Conservation (phyloP, 2,888 invertebrate species). For the Ametastegia equiseti region DNA sequence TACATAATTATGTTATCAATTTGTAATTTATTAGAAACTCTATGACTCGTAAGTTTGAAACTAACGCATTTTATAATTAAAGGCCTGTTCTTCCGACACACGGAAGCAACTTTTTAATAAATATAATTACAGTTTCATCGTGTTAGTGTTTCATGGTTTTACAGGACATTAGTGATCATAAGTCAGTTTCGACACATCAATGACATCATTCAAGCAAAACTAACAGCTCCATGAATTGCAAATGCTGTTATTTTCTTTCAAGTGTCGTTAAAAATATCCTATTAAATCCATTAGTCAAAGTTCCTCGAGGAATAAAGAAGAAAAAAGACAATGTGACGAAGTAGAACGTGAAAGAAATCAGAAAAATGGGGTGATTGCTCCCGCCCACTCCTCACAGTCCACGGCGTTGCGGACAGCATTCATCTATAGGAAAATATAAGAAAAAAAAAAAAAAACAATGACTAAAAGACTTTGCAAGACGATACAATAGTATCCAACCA, state of each 20-base stretch:
- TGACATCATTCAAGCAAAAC: neutral
- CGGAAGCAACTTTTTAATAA: slow-evolving; percentile 7
- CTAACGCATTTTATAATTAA: slow-evolving; percentile 26
- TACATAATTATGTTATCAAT: slow-evolving; percentile 51
- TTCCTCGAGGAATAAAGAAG: neutral
- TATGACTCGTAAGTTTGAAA: slow-evolving; percentile 40
- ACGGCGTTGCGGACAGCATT: neutral
- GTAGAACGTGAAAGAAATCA: neutral
- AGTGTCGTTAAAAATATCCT: neutral
- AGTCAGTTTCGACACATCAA: neutral
- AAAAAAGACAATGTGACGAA: neutral
- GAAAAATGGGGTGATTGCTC: neutral
- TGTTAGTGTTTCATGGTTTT: neutral
- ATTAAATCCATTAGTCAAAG: neutral
- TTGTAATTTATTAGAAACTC: slow-evolving; percentile 30
- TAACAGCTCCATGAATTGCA: neutral
- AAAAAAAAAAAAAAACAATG: neutral
- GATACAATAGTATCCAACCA: slow-evolving; percentile 12
- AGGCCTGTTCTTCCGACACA: neutral
- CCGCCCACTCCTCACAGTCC: neutral
- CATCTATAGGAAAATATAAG: slow-evolving; percentile 15
- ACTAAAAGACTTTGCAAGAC: neutral
- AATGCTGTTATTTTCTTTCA: neutral
- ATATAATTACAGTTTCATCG: slow-evolving; percentile 36
- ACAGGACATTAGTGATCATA: slow-evolving; percentile 6